Percentiles rank a stretch among this genome's conserved stretches.
phyloP scores from a whole-genome alignment of 2,888 invertebrate genomes.

The Tetragonisca angustula region DNA sequence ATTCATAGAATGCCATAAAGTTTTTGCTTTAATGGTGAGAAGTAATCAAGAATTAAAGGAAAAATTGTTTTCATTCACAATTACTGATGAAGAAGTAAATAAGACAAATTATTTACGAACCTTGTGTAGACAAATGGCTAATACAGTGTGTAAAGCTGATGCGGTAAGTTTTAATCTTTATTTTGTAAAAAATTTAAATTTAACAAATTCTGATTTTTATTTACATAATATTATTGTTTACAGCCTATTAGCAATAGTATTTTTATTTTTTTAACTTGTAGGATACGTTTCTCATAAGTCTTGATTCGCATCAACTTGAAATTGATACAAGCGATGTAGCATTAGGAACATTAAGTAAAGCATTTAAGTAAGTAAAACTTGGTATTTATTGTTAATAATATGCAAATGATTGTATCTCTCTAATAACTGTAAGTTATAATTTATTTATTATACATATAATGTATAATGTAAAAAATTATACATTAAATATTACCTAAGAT shows the following conservation, averaged over 20 bases:
- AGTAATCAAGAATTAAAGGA: constrained; percentile 94
- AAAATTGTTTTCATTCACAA: constrained; percentile 93
- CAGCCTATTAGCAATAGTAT: constrained; percentile 9
- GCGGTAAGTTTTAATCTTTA: constrained; percentile 88
- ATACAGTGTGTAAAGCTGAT: constrained; percentile 96
- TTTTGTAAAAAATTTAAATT: constrained; percentile 1
- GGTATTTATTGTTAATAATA: constrained; percentile 17
- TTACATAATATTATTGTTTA: neutral
- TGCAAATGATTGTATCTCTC: constrained; percentile 32
- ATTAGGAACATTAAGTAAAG: constrained; percentile 94
- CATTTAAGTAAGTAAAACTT: constrained; percentile 88
- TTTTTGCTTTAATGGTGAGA: constrained; percentile 95
- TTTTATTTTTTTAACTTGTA: constrained; percentile 81
- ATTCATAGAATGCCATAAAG: constrained; percentile 92
- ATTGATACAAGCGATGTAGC: constrained; percentile 95
- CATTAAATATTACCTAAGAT: neutral
- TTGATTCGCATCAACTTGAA: constrained; percentile 93
- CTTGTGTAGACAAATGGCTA: constrained; percentile 95
- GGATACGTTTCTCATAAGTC: constrained; percentile 92
- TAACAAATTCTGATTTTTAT: constrained; percentile 5
- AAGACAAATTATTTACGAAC: constrained; percentile 92
- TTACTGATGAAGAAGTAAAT: constrained; percentile 92
- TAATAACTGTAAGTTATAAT: constrained; percentile 35
- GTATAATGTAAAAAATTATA: neutral
- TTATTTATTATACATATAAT: neutral